Base-by-base conservation (phyloP, 2,888 invertebrate species). In the Lycocerus yunnanus region DNA sequence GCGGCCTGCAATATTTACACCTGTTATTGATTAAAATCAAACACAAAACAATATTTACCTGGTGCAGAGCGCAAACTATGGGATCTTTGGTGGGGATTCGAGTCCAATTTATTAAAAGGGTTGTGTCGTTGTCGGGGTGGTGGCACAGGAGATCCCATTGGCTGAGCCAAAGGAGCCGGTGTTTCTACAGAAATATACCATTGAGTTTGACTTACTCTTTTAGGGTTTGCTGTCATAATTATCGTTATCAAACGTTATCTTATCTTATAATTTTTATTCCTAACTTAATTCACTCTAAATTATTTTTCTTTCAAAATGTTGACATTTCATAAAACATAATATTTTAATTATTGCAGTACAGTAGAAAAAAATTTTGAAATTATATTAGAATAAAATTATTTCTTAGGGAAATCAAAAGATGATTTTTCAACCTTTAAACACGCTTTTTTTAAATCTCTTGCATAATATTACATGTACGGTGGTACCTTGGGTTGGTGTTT, bases 111-210 rank as follows among this genome's bases (percentile, higher is more conserved):
- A 86, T 96, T 95, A 84, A 96, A 95, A 1, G 95, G 95, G 86
- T 96, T 96, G 84, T 94, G 93, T 9, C 95, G 88, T 78, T 93
- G 93, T 10, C 95, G 90, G 1, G 95, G 92, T 0, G 95, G 95
- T 0, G 94, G 94, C 69, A 91, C 91, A 20, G 94, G 93, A 58
- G 92, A 92, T 2, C 90, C 90, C 0, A 88, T 88, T 0, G 89
- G 87, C 77, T 85, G 85, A 3, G 84, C 78, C 20, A 84, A 68
- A 9, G 84, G 83, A 68, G 84, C 74, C 0, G 85, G 86, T 10
- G 84, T 83, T 74, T 87, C 87, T 87, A 82, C 70, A 85, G 79
- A 67, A 78, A 84, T 77, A 81, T 84, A 86, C 82, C 85, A 85
- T 77, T 71, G 59, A 67, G 71, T 72, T 60, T 72, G 72, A 65